phyloP scores from a whole-genome alignment of 2,797 vertebrate species.

The Pseudocheirus occidentalis region DNA sequence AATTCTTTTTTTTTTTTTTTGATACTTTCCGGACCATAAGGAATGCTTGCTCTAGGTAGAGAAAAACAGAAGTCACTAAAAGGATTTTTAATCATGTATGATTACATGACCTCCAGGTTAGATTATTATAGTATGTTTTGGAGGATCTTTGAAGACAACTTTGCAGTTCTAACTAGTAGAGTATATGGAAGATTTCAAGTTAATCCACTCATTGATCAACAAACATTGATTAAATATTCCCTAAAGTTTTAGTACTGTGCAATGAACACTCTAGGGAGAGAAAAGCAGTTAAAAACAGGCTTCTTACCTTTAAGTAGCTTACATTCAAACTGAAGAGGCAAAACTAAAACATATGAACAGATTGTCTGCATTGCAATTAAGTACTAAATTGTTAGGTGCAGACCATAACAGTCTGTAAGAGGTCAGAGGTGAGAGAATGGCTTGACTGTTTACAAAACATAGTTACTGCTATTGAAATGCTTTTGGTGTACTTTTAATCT shows the following conservation, averaged over 20 bases:
- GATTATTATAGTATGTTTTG: neutral
- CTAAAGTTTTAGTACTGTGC: neutral
- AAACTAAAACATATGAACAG: neutral
- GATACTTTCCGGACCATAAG: neutral
- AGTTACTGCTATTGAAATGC: neutral
- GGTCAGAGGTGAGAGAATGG: neutral
- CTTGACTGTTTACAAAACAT: neutral
- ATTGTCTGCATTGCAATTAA: conserved; percentile 7
- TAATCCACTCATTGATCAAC: neutral
- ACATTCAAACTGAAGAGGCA: neutral
- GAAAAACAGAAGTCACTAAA: neutral
- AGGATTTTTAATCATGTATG: neutral
- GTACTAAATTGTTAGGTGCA: neutral
- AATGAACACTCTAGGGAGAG: neutral
- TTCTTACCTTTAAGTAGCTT: neutral
- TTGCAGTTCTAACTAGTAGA: neutral
- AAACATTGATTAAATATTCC: neutral
- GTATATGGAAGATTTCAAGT: neutral
- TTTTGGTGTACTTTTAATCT: neutral
- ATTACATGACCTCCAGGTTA: neutral
- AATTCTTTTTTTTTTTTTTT: neutral
- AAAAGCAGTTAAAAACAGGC: neutral
- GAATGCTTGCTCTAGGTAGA: neutral
- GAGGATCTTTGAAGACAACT: neutral
- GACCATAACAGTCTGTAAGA: neutral